These are phyloP conservation scores for Orchesella flavescens DNA, from an alignment of 2,888 invertebrate genomes.

Conservation along the genomic window DNA sequence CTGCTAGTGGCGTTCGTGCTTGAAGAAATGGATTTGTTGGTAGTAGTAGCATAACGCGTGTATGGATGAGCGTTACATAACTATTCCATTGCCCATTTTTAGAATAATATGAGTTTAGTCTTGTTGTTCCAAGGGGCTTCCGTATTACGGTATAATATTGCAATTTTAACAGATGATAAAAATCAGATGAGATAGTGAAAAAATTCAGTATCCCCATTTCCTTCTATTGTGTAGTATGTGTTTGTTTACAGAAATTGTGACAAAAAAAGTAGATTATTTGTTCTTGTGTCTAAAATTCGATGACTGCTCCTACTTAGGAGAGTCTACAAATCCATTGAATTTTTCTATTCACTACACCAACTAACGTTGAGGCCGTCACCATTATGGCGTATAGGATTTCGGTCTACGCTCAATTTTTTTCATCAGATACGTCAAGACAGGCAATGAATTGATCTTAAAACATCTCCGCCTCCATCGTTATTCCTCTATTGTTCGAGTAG, in stretches of 20 bases:
- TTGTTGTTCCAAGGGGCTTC: neutral
- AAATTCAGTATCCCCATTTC: neutral
- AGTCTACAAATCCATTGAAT: too few relatives aligned
- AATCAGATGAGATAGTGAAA: conserved; percentile 20
- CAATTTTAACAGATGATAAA: conserved; percentile 18
- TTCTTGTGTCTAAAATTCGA: neutral
- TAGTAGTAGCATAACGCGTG: neutral
- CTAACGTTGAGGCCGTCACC: too few relatives aligned
- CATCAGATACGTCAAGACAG: neutral
- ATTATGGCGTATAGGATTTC: too few relatives aligned
- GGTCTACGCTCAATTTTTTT: neutral
- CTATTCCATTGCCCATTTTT: conserved; percentile 5
- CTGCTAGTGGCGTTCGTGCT: too few relatives aligned
- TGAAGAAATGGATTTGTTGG: too few relatives aligned
- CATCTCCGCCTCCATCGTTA: neutral
- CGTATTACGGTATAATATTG: neutral
- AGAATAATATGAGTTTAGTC: neutral
- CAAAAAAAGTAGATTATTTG: neutral
- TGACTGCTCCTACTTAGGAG: too few relatives aligned
- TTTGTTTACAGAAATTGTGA: conserved; percentile 8
- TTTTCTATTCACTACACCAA: too few relatives aligned
- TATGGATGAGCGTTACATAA: neutral
- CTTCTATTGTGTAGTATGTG: neutral
- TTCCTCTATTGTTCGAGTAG: neutral
- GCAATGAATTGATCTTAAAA: conserved; percentile 6